Base-by-base conservation (phyloP, 2,888 invertebrate species). In the Adineta ricciae region DNA sequence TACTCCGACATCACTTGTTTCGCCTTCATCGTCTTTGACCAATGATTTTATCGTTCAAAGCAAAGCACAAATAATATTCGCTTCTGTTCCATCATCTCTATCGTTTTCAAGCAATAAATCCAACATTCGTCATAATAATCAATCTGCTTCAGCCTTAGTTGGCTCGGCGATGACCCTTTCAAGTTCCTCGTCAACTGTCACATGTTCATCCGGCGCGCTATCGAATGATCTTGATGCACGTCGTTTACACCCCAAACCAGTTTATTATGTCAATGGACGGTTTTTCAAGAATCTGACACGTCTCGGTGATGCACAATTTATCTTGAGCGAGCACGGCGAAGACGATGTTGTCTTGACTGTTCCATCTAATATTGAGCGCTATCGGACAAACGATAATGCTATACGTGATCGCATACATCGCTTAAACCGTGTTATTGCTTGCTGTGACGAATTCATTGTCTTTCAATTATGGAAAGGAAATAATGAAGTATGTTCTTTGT, bases 401-500 rank as follows among this genome's bases (percentile, higher is more conserved):
- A 36, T 84, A 27, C 56, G 56, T n/a, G 72, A 84, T 41, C 36
- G 41, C 50, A 41, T 54, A 78, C 27, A 27, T 38, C 64, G 72
- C 36, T 49, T 84, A 52, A 84, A 84, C 38, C 84, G 84, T 32
- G 84, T 84, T 24, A 84, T 84, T 72, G 84, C 36, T 21, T 72
- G 41, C 21, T 84, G 73, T 41, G 73, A 64, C n/a, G 36, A 78
- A 49, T 73, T 72, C 32, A 36, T 84, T 16, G 84, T 84, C 32
- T 84, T 84, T 84, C 84, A 84, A 50, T 32, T 73, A 36, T 84
- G 84, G 84, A 84, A 84, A 78, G 84, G 73, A 32, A 72, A 72
- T 24, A 73, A 84, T 78, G 84, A 84, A 84, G 73, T 54, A 64
- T 27, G 50, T 50, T 3, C 19, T n/a, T n/a, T n/a, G n/a, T n/a